Conservation (phyloP, 2,113 vertebrate genomes). For the Edolisoma coerulescens region DNA sequence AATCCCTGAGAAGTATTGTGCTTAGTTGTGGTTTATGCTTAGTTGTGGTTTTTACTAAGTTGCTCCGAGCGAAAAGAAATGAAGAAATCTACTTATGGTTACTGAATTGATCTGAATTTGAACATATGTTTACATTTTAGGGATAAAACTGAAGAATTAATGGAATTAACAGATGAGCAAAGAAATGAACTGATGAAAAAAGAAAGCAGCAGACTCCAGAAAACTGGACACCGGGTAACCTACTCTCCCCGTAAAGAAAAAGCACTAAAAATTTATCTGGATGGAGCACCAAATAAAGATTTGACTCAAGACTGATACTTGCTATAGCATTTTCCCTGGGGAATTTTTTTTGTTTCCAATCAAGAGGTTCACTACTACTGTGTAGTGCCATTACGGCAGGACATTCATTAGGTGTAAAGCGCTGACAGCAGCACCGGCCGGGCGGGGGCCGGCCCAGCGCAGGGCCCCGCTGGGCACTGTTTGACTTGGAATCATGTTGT, state of each 20-base stretch:
- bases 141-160: conserved; percentile 89
- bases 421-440: conserved; percentile 82
- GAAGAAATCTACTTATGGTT: not conserved
- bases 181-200: conserved; percentile 97
- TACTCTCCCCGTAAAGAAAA: conserved; percentile 99
- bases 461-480: conserved; percentile 72
- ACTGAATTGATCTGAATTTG: not conserved
- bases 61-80: not conserved
- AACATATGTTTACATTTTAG: conserved; percentile 57
- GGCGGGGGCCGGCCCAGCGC: conserved; percentile 77
- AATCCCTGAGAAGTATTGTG: not conserved
- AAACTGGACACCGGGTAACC: conserved; percentile 94
- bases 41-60: not conserved
- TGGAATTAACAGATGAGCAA: conserved; percentile 94
- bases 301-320: conserved; percentile 88
- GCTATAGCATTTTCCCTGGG: conserved; percentile 72
- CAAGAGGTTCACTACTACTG: conserved; percentile 78
- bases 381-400: conserved; percentile 75
- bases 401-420: conserved; percentile 78
- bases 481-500: conserved; percentile 89
- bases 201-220: conserved; percentile 96
- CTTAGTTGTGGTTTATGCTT: not conserved
- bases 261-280: conserved; percentile 98
- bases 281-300: conserved; percentile 93
- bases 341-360: conserved; percentile 65